These are phyloP conservation scores for Eidolon helvum DNA, from an alignment of 2,113 vertebrate genomes.

Conservation along the genomic window DNA sequence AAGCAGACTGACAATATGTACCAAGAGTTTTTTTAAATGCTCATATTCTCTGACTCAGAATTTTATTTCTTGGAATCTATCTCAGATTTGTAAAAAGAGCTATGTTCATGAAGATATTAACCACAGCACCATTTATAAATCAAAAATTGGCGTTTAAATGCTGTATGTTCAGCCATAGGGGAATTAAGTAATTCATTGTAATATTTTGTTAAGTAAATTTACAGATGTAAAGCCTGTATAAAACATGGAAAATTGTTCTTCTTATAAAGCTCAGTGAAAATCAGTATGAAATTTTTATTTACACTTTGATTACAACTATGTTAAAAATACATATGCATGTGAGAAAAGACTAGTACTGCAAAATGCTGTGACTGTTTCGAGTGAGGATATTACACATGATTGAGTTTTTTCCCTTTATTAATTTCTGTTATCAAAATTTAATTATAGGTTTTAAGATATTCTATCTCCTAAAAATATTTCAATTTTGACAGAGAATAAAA, in stretches of 20 bases:
- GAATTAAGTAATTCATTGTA: not conserved
- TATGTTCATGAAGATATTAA: not conserved
- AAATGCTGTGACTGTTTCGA: not conserved
- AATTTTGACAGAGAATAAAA: not conserved
- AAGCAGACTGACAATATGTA: not conserved
- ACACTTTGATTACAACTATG: not conserved
- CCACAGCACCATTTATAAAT: not conserved
- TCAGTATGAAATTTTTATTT: not conserved
- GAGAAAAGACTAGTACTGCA: not conserved
- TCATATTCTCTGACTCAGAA: constrained; percentile 6
- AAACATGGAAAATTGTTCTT: not conserved
- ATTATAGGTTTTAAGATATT: not conserved
- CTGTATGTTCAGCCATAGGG: not conserved
- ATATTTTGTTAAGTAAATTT: constrained; percentile 27
- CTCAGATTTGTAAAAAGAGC: not conserved
- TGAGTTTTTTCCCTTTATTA: not conserved
- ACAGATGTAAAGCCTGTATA: not conserved
- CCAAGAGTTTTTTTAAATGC: not conserved
- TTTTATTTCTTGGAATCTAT: constrained; percentile 7
- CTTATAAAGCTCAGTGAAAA: not conserved
- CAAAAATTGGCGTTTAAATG: not conserved
- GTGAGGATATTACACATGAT: not conserved
- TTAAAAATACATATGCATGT: not conserved
- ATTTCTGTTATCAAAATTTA: not conserved
- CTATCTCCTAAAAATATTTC: not conserved